phyloP scores from a whole-genome alignment of 2,113 vertebrate genomes.

The Toxotes jaculatrix region DNA sequence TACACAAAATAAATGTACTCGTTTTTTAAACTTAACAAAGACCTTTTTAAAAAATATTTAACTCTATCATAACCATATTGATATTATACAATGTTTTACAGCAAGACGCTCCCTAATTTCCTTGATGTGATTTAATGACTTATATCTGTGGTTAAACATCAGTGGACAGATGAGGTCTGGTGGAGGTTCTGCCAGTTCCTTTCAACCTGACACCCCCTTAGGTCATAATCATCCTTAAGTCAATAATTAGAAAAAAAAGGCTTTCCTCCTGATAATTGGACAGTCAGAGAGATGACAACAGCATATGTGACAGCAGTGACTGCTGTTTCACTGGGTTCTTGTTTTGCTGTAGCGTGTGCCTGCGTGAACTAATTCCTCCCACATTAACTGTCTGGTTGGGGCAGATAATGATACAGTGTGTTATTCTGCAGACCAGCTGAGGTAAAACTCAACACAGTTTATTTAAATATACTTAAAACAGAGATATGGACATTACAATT shows the following conservation, averaged over 20 bases:
- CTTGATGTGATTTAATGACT: background rate
- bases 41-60: too few relatives aligned
- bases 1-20: too few relatives aligned
- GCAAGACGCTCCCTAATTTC: too few relatives aligned
- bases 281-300: background rate
- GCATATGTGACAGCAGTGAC: background rate
- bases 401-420: background rate
- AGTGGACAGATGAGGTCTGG: too few relatives aligned
- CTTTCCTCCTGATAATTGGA: background rate
- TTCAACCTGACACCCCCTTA: background rate
- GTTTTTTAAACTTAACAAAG: too few relatives aligned
- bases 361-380: background rate
- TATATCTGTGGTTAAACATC: background rate
- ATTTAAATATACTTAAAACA: too few relatives aligned
- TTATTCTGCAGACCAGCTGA: background rate
- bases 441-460: background rate
- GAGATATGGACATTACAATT: background rate
- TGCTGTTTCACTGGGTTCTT: background rate
- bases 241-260: background rate
- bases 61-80: too few relatives aligned
- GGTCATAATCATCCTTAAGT: background rate
- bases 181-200: background rate
- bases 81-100: too few relatives aligned
- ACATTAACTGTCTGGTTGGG: background rate
- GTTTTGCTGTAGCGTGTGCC: too few relatives aligned